Conservation (phyloP, 2,113 vertebrate species). For the Crotalus horridus region DNA sequence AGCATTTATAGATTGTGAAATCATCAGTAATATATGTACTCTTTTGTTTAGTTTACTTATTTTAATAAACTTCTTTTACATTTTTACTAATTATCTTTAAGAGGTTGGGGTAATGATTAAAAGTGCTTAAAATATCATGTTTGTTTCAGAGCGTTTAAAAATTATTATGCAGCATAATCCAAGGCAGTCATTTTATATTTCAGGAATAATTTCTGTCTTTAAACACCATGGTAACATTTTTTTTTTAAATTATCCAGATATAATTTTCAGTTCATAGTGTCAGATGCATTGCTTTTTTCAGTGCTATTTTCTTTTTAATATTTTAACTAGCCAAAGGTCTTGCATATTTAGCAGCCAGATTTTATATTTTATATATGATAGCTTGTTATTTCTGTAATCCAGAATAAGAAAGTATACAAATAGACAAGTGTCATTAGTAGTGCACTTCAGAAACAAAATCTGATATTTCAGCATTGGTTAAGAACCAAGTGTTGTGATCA, state of each 20-base stretch:
- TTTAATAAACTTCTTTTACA: background rate
- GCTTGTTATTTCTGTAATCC: background rate
- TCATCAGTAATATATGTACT: background rate
- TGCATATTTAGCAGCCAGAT: background rate
- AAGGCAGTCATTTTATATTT: background rate
- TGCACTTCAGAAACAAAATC: background rate
- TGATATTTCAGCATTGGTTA: background rate
- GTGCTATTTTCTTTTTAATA: conserved; percentile 19
- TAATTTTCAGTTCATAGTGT: conserved; percentile 34
- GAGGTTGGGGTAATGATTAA: background rate
- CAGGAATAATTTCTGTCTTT: conserved; percentile 23
- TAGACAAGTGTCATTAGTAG: background rate
- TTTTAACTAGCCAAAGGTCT: background rate
- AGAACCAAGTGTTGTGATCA: background rate
- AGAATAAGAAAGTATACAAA: background rate
- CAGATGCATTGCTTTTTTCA: conserved; percentile 12
- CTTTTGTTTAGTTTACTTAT: background rate
- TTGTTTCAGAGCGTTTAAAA: conserved; percentile 11
- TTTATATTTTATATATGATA: background rate
- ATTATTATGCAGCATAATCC: conserved; percentile 26
- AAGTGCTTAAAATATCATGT: background rate
- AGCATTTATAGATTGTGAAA: background rate
- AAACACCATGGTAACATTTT: background rate
- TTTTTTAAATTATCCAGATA: background rate
- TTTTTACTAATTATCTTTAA: background rate